phyloP scores from a whole-genome alignment of 2,797 vertebrate species.

The Cheirogaleus major region DNA sequence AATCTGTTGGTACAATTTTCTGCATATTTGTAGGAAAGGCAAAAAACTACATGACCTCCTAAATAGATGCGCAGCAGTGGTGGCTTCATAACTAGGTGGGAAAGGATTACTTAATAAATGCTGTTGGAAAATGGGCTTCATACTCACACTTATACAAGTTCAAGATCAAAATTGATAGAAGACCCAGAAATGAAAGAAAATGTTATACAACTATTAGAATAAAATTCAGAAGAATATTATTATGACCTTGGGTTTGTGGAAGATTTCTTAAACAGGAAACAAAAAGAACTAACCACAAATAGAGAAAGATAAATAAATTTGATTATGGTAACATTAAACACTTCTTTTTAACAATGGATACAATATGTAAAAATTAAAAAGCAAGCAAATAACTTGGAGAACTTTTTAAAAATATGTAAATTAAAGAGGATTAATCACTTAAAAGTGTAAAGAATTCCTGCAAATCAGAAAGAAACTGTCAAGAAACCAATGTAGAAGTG shows the following conservation, averaged over 20 bases:
- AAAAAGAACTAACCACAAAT: neutral
- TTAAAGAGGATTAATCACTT: neutral
- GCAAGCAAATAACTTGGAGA: neutral
- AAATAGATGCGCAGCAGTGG: neutral
- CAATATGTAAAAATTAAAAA: neutral
- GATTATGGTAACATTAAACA: neutral
- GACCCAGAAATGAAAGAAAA: neutral
- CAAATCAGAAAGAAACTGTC: neutral
- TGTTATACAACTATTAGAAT: neutral
- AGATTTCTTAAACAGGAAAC: neutral
- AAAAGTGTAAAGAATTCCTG: neutral
- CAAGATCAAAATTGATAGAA: neutral
- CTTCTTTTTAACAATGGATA: neutral
- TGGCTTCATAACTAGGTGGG: neutral
- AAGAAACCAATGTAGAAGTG: neutral
- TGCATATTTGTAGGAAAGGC: neutral
- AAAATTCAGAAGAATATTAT: conserved; percentile 4
- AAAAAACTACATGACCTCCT: neutral
- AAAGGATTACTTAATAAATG: neutral
- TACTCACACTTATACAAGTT: neutral
- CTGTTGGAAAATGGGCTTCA: neutral
- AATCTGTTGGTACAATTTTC: neutral
- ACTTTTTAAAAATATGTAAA: neutral
- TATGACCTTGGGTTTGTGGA: neutral
- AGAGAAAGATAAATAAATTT: neutral